Conservation (phyloP, 2,888 invertebrate genomes). For the Craniophora ligustri region DNA sequence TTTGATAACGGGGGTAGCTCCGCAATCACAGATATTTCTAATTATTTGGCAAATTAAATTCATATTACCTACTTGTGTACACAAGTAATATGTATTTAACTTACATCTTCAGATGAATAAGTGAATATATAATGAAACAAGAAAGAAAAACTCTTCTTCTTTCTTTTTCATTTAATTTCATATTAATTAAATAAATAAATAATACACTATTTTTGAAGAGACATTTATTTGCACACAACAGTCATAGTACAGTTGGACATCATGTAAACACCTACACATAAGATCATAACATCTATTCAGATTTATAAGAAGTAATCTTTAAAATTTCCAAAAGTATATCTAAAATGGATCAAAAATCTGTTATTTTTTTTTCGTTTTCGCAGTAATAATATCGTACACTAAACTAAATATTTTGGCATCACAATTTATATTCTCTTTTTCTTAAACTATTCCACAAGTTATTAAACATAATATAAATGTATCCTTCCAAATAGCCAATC, state of each 20-base stretch:
- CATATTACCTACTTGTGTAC: too few relatives aligned
- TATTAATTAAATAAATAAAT: neutral
- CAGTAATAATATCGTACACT: conserved; percentile 6
- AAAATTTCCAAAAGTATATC: conserved; percentile 32
- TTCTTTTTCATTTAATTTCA: too few relatives aligned
- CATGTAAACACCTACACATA: conserved; percentile 11
- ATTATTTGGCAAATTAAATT: too few relatives aligned
- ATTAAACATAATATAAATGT: neutral
- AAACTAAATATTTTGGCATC: conserved; percentile 34
- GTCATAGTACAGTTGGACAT: conserved; percentile 16
- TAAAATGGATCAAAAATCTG: conserved; percentile 33
- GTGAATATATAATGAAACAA: too few relatives aligned
- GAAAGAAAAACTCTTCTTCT: too few relatives aligned
- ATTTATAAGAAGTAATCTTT: conserved; percentile 32
- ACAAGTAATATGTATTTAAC: too few relatives aligned
- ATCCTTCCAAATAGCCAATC: neutral
- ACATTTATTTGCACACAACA: conserved; percentile 26
- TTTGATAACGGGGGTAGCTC: too few relatives aligned
- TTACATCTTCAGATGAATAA: too few relatives aligned
- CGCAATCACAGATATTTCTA: too few relatives aligned
- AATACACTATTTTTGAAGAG: conserved; percentile 8
- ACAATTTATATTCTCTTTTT: conserved; percentile 9
- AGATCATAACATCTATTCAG: conserved; percentile 17
- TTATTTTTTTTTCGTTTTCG: neutral
- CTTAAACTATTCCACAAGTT: neutral